Conservation (phyloP, 2,113 vertebrate species). For the Clarias magur region DNA sequence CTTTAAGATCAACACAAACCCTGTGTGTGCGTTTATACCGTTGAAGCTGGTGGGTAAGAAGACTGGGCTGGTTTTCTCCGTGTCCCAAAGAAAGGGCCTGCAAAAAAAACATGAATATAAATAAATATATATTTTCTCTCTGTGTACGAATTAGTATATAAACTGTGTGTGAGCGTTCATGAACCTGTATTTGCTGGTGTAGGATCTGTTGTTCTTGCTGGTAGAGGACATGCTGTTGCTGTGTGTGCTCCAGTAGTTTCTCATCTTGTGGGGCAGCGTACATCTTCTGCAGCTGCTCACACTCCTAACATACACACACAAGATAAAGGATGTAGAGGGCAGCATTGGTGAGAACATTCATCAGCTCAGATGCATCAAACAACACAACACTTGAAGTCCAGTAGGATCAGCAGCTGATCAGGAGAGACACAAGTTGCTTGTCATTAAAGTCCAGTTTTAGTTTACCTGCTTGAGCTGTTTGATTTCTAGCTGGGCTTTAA, state of each 20-base stretch:
- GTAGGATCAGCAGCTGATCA: too few species aligned
- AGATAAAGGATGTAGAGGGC: background rate
- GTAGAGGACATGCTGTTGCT: slow-evolving; percentile 96
- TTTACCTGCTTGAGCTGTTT: slow-evolving; percentile 96
- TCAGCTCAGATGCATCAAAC: background rate
- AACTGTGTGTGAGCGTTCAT: slow-evolving; percentile 11
- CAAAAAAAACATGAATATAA: slow-evolving; percentile 61
- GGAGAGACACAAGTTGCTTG: background rate
- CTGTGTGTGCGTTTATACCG: slow-evolving; percentile 71
- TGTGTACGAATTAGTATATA: too few species aligned
- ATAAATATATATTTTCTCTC: too few species aligned
- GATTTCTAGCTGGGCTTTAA: slow-evolving; percentile 97
- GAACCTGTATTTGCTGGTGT: slow-evolving; percentile 86
- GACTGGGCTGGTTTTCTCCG: slow-evolving; percentile 95
- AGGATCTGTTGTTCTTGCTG: slow-evolving; percentile 91
- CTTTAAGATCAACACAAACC: slow-evolving; percentile 23
- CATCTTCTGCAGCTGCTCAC: slow-evolving; percentile 97
- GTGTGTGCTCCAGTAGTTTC: slow-evolving; percentile 90
- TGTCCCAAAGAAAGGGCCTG: slow-evolving; percentile 84
- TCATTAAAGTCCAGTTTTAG: background rate
- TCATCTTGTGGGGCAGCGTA: slow-evolving; percentile 91
- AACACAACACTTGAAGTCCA: background rate
- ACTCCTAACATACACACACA: slow-evolving; percentile 78
- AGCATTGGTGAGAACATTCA: background rate
- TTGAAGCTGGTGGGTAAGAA: slow-evolving; percentile 99